These are phyloP conservation scores for Calycopis cecrops DNA, from an alignment of 1,140 invertebrate species.

Conservation along the genomic window DNA sequence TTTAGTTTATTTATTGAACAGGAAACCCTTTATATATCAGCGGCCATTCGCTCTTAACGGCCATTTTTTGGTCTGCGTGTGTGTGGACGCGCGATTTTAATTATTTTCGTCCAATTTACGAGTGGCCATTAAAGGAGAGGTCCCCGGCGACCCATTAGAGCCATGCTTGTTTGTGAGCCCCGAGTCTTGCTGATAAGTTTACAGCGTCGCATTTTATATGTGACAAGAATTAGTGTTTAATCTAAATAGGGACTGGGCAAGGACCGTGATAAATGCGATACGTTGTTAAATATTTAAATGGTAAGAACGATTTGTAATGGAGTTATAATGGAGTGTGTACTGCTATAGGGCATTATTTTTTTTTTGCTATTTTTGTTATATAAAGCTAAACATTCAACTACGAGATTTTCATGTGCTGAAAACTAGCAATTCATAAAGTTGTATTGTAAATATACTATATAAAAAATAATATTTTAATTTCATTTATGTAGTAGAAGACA, in stretches of 20 bases:
- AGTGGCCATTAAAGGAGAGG: conserved; percentile 65
- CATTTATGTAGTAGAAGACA: too few relatives aligned
- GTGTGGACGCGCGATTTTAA: conserved; percentile 66
- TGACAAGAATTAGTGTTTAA: conserved; percentile 58
- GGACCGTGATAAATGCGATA: conserved; percentile 32
- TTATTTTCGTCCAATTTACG: conserved; percentile 74
- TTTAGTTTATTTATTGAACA: conserved; percentile 61
- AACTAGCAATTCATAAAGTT: too few relatives aligned
- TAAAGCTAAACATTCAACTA: too few relatives aligned
- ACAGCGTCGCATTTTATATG: conserved; percentile 57
- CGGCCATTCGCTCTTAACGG: conserved; percentile 54
- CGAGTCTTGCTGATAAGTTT: conserved; percentile 69
- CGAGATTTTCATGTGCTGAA: too few relatives aligned
- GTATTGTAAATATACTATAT: too few relatives aligned
- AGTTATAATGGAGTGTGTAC: too few relatives aligned
- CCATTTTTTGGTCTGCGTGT: conserved; percentile 61
- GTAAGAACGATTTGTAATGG: background rate
- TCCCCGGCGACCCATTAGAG: conserved; percentile 63
- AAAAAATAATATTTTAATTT: too few relatives aligned
- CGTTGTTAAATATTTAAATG: conserved; percentile 36
- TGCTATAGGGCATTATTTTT: too few relatives aligned
- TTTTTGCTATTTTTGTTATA: too few relatives aligned
- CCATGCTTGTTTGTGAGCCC: conserved; percentile 34
- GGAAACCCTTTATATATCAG: conserved; percentile 54
- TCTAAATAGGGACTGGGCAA: conserved; percentile 28